These are phyloP conservation scores for Novumbra hubbsi DNA, from an alignment of 2,797 vertebrate species.

Conservation along the genomic window DNA sequence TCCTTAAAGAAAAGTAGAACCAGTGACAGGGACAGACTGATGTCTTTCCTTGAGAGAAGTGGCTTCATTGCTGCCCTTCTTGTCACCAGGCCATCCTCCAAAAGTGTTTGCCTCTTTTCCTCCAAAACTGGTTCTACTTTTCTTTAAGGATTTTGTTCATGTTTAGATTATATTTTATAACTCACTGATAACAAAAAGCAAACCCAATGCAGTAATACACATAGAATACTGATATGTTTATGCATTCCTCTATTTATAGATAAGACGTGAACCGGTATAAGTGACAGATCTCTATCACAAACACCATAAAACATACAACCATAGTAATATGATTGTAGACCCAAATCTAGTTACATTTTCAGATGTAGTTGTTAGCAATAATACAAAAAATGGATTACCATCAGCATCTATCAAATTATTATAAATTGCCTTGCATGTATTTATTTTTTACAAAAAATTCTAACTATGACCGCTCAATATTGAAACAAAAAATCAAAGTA, in stretches of 20 bases:
- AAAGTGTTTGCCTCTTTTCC: too few species aligned
- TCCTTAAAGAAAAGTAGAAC: too few species aligned
- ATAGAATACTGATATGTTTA: background rate
- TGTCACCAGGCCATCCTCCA: too few species aligned
- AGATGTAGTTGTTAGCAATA: constrained; percentile 70
- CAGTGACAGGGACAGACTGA: too few species aligned
- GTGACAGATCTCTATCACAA: constrained; percentile 42
- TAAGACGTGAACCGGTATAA: constrained; percentile 8
- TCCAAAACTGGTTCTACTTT: too few species aligned
- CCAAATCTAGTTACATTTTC: constrained; percentile 73
- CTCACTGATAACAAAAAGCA: too few species aligned
- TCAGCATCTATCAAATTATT: constrained; percentile 64
- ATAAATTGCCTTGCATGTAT: background rate
- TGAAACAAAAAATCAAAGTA: background rate
- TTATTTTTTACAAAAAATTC: too few species aligned
- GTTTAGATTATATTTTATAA: too few species aligned
- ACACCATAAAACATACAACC: constrained; percentile 48
- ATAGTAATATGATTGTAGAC: constrained; percentile 65
- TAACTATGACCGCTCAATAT: background rate
- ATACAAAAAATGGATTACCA: constrained; percentile 71
- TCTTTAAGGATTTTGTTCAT: too few species aligned
- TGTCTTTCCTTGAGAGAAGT: too few species aligned
- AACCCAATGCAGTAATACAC: background rate
- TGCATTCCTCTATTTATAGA: background rate
- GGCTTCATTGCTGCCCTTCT: too few species aligned